Evolutionary conservation across 2,113 vertebrate genomes (phyloP), one percentile per base, ranked within the genome.

Genomic region (Verasper variegatus): DNA sequence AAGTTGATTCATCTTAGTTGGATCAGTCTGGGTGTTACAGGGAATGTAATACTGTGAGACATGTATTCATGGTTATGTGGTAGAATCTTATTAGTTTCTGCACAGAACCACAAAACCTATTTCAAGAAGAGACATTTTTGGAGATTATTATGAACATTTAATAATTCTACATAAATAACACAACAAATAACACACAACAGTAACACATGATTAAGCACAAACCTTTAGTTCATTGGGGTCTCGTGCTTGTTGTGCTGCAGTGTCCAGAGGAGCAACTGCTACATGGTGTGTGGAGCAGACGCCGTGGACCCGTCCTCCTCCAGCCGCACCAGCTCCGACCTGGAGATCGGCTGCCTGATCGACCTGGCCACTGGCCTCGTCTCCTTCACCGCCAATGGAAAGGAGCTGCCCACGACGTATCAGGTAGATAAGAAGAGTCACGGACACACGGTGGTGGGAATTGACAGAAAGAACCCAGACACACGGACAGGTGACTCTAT

Each of bases 241-340:
- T 24, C 2, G n/a, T 24, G 4, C 9, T 56, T n/a, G 18, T 78
- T 21, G 18, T 78, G 51, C 35, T n/a, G n/a, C 91, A 99, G 98
- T 70, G 95, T 99, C 80, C 97, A 97, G 81, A 97, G 98, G 74
- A 96, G 97, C 86, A 99, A 99, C 85, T 99, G 97, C 93, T 99
- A 98, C 91, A 96, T 99, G 96, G 95, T 99, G 61, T 98, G 96
- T 88, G 97, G 94, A 62, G 96, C 95, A 24, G 98, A 99, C n/a
- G 77, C 94, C 5, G 87, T 91, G 62, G 91, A 88, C 76, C 94
- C 95, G 7, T 95, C 96, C 54, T 93, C 96, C 83, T 92, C 96
- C 26, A 92, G 92, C 82, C 95, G 93, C 72, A 94, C 93, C 83
- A 97, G 93, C 66, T 93, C 94, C 71, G 97, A 98, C 89, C 89